Conservation (phyloP, 2,797 vertebrate species). For the Gallinago stenura region DNA sequence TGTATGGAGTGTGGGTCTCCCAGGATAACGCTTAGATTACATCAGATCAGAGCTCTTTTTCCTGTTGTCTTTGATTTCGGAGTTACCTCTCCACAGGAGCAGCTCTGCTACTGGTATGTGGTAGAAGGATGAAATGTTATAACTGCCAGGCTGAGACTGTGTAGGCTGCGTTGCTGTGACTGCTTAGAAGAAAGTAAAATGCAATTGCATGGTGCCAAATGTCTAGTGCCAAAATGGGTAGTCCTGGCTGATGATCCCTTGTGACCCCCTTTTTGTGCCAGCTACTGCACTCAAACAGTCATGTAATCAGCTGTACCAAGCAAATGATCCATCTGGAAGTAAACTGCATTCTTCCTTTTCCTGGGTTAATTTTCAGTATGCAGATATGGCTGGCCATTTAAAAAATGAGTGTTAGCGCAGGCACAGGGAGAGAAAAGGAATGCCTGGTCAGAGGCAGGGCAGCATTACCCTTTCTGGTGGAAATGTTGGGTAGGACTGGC, state of each 20-base stretch:
- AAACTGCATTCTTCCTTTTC: neutral
- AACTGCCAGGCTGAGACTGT: neutral
- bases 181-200: neutral
- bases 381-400: neutral
- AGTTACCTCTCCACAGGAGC: neutral
- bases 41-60: neutral
- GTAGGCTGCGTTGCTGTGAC: neutral
- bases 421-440: neutral
- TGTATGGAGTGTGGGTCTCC: accelerated
- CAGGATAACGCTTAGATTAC: neutral
- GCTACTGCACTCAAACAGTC: neutral
- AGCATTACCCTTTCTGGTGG: neutral
- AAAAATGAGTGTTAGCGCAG: neutral
- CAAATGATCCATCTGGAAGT: neutral
- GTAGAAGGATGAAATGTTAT: neutral
- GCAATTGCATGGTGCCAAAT: neutral
- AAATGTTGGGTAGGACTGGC: conserved; percentile 1
- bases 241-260: neutral
- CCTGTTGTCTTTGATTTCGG: neutral
- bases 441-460: neutral
- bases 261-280: neutral
- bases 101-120: neutral
- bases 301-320: neutral
- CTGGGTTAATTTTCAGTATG: neutral
- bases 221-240: neutral